Conservation (phyloP, 1,140 invertebrate species). For the Apocrypta bakeri region DNA sequence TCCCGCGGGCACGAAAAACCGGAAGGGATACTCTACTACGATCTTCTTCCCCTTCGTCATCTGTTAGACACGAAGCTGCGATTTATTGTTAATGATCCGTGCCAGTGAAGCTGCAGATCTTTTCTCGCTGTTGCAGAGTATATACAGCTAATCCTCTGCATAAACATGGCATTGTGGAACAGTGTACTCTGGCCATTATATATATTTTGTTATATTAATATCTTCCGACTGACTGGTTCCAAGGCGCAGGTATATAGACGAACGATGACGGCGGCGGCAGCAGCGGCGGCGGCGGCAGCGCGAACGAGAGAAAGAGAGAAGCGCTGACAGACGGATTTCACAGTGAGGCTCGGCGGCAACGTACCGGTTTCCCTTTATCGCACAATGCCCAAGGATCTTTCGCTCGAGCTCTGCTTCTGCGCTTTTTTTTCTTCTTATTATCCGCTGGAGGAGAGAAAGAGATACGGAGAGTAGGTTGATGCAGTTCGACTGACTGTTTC, state of each 20-base stretch:
- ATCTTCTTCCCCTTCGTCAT: conserved; percentile 58
- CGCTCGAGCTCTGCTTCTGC: conserved; percentile 28
- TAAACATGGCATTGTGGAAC: conserved; percentile 73
- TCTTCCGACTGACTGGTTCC: conserved; percentile 72
- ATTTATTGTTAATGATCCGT: conserved; percentile 46
- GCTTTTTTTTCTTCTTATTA: conserved; percentile 48
- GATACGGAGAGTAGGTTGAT: conserved; percentile 29
- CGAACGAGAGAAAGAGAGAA: conserved; percentile 44
- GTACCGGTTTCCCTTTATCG: conserved; percentile 67
- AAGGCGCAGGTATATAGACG: conserved; percentile 67
- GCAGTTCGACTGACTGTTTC: conserved; percentile 45
- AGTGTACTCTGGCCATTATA: neutral
- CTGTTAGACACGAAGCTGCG: conserved; percentile 59
- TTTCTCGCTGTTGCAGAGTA: conserved; percentile 48
- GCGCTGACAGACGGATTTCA: conserved; percentile 61
- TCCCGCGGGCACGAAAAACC: conserved; percentile 60
- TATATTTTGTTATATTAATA: conserved; percentile 75
- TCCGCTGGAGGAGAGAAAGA: conserved; percentile 49
- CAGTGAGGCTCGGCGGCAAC: conserved; percentile 34
- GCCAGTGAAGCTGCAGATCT: conserved; percentile 37
- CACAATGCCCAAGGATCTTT: conserved; percentile 66
- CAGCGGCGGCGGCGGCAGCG: conserved; percentile 49
- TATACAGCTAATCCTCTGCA: conserved; percentile 68
- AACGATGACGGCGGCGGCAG: neutral
- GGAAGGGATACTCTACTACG: conserved; percentile 51